Evolutionary conservation across 2,888 invertebrate genomes (phyloP).

Genomic region (Himalopsyche kuldschensis): DNA sequence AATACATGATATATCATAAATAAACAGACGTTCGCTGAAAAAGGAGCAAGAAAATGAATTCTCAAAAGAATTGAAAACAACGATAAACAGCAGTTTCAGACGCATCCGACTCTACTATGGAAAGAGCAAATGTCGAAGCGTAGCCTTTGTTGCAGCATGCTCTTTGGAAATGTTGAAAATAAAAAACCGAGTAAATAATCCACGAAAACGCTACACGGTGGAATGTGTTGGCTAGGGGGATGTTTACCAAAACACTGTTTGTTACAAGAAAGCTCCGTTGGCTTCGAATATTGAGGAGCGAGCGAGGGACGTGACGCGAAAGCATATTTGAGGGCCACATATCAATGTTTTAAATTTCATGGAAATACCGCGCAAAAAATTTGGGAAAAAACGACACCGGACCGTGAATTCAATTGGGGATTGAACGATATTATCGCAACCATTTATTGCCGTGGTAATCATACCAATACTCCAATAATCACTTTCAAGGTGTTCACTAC

Average conservation of each 20-base stretch:
- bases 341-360: neutral
- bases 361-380: neutral
- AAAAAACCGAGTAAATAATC: slow-evolving; percentile 34
- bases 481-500: no score
- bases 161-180: slow-evolving; percentile 9
- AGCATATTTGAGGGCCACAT: slow-evolving; percentile 6
- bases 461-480: no score
- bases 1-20: slow-evolving; percentile 31
- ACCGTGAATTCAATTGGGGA: neutral
- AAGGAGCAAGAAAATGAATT: slow-evolving; percentile 17
- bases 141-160: neutral
- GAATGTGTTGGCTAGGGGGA: slow-evolving; percentile 28
- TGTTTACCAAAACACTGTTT: slow-evolving; percentile 36
- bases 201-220: slow-evolving; percentile 30
- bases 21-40: slow-evolving; percentile 18
- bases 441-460: neutral
- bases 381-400: neutral
- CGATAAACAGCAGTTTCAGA: slow-evolving; percentile 36
- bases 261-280: neutral
- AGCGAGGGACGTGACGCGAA: slow-evolving; percentile 28
- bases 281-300: slow-evolving; percentile 31
- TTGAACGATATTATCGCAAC: neutral
- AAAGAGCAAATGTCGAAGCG: slow-evolving; percentile 6
- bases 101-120: slow-evolving; percentile 9
- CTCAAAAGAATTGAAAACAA: slow-evolving; percentile 38